These are phyloP conservation scores for Hippopotamus amphibius DNA, from an alignment of 2,113 vertebrate genomes.

Conservation along the genomic window DNA sequence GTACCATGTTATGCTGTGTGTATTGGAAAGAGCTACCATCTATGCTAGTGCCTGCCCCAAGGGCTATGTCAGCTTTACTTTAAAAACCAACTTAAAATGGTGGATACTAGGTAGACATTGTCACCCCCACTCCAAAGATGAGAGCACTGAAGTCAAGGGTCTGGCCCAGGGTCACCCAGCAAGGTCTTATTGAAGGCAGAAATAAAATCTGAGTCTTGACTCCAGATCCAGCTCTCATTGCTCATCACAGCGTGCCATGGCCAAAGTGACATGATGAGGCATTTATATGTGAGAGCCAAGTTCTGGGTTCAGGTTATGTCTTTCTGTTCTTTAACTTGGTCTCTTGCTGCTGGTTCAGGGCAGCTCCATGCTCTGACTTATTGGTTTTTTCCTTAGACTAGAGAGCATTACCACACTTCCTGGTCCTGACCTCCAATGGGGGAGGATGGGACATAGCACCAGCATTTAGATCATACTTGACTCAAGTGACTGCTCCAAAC, in stretches of 20 bases:
- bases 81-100: not conserved
- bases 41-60: not conserved
- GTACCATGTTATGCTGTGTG: not conserved
- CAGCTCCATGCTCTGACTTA: not conserved
- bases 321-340: slow-evolving; percentile 31
- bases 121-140: not conserved
- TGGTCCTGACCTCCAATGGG: not conserved
- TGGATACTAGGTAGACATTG: not conserved
- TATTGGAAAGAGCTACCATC: not conserved
- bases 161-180: not conserved
- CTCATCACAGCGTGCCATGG: not conserved
- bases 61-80: not conserved
- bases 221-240: not conserved
- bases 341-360: not conserved
- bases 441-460: not conserved
- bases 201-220: not conserved
- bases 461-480: not conserved
- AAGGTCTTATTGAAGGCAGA: slow-evolving; percentile 8
- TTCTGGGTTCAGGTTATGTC: not conserved
- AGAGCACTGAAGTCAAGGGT: not conserved
- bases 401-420: slow-evolving; percentile 14
- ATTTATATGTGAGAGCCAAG: not conserved
- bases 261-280: not conserved
- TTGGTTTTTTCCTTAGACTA: not conserved
- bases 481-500: not conserved